Evolutionary conservation across 2,888 invertebrate genomes (phyloP).

Genomic region (Acrocera orbiculus): DNA sequence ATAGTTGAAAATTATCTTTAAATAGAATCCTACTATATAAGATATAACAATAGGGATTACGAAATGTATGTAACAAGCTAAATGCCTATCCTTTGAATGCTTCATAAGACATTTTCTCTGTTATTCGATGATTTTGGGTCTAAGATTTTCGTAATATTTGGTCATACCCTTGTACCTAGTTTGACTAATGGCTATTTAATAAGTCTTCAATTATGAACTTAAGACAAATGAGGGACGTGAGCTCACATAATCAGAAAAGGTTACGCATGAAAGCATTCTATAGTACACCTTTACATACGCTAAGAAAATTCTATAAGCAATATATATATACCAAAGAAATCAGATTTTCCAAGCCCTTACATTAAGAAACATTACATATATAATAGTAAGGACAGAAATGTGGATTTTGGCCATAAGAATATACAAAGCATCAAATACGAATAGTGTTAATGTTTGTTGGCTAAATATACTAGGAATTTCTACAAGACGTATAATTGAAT

Average conservation of each 20-base stretch:
- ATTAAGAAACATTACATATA: neutral
- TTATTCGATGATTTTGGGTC: no score
- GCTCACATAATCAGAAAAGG: conserved; percentile 11
- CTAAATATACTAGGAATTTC: conserved; percentile 3
- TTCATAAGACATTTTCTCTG: no score
- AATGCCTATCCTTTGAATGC: no score
- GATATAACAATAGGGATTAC: no score
- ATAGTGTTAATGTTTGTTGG: neutral
- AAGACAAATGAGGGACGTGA: conserved; percentile 13
- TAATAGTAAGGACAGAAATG: neutral
- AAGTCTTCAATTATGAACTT: conserved; percentile 12
- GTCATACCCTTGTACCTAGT: no score
- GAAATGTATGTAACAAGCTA: no score
- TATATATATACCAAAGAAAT: neutral
- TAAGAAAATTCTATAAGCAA: conserved; percentile 1
- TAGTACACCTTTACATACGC: neutral
- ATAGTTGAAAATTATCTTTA: no score
- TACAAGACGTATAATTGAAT: conserved; percentile 4
- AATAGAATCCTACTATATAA: no score
- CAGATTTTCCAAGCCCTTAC: neutral
- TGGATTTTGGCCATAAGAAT: neutral
- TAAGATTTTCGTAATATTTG: no score
- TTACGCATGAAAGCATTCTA: conserved; percentile 5
- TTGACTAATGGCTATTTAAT: conserved; percentile 13
- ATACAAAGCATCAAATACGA: neutral